Conservation (phyloP, 37 sponge, comb jelly and placozoan species). For the Ephydatia muelleri region DNA sequence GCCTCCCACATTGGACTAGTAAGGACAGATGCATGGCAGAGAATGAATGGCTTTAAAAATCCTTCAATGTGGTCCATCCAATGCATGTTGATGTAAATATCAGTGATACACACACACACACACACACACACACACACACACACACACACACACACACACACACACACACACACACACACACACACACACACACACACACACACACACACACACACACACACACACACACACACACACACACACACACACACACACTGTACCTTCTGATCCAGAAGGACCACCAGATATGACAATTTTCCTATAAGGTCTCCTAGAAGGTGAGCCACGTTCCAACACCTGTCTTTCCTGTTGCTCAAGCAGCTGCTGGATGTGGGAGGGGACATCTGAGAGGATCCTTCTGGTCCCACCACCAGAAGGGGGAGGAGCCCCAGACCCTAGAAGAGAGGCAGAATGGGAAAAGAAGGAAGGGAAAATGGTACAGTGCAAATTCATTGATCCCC, state of each 20-base stretch:
- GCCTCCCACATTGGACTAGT: too few species aligned
- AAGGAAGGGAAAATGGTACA: not conserved
- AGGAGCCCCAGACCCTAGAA: not conserved
- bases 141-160: too few species aligned
- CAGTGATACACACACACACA: too few species aligned
- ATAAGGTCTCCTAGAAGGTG: conserved; percentile 55
- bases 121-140: too few species aligned
- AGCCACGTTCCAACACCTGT: conserved; percentile 49
- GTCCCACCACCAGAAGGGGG: conserved; percentile 1
- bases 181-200: too few species aligned
- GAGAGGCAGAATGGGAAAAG: not conserved
- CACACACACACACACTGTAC: conserved; percentile 32
- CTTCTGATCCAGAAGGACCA: not conserved
- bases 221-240: conserved; percentile 57
- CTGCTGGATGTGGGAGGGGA: conserved; percentile 63
- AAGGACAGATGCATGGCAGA: too few species aligned
- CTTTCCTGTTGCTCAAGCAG: conserved; percentile 57
- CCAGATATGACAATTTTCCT: conserved; percentile 38
- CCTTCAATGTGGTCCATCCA: too few species aligned
- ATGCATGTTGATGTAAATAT: too few species aligned
- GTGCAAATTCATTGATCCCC: not conserved
- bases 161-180: too few species aligned
- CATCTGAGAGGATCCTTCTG: conserved; percentile 39
- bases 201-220: too few species aligned
- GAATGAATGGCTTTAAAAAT: not conserved